phyloP scores from a whole-genome alignment of 2,113 vertebrate genomes.

The Alces alces region DNA sequence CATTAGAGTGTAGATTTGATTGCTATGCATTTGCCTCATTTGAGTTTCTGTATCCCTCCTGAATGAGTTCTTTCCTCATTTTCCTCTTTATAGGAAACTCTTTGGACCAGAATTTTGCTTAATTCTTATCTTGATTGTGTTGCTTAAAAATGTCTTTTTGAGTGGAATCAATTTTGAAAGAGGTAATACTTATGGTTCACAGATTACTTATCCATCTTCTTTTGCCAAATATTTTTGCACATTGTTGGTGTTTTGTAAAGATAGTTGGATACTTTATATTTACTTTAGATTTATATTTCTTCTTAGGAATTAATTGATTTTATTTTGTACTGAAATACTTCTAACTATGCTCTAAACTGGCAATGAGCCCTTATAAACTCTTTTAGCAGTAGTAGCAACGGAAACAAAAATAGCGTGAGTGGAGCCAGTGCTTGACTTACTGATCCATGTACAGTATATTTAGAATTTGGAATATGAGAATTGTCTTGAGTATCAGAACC shows the following conservation, averaged over 20 bases:
- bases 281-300: conserved; percentile 43
- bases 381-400: background rate
- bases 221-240: background rate
- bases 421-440: background rate
- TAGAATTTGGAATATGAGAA: conserved; percentile 36
- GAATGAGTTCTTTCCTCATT: background rate
- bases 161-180: background rate
- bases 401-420: background rate
- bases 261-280: background rate
- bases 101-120: background rate
- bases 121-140: background rate
- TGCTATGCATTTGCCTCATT: background rate
- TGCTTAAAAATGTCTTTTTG: background rate
- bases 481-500: conserved; percentile 21
- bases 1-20: background rate
- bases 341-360: conserved; percentile 34
- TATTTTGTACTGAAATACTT: conserved; percentile 48
- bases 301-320: conserved; percentile 37
- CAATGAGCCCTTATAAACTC: background rate
- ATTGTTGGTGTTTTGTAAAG: background rate
- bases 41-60: background rate
- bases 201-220: conserved; percentile 7
- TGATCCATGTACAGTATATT: background rate
- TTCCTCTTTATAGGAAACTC: background rate
- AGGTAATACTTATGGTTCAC: background rate